A percentile compares a stretch with the other conserved stretches of the same genome.
These are phyloP conservation scores for Drepana falcataria DNA, from an alignment of 2,888 invertebrate species.

Conservation along the genomic window DNA sequence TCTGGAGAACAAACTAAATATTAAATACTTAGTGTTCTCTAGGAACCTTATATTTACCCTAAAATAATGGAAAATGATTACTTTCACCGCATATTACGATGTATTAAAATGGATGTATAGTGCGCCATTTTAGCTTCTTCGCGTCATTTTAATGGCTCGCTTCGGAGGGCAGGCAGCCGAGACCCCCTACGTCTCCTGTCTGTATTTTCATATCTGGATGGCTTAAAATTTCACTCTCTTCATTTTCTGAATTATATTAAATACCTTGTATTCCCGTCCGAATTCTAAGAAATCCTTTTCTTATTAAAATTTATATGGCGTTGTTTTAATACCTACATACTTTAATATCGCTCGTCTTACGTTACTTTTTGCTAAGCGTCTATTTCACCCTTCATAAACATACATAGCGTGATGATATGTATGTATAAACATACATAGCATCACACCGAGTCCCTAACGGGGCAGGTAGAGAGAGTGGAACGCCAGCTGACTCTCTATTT, in stretches of 20 bases:
- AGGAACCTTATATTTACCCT: no score
- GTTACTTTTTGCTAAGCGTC: not conserved
- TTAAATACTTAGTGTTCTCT: no score
- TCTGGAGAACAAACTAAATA: no score
- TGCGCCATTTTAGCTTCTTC: no score
- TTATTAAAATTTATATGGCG: conserved; percentile 16
- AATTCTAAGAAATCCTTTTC: conserved; percentile 23
- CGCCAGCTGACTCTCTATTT: no score
- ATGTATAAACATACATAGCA: conserved; percentile 1
- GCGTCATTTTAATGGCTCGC: conserved; percentile 9
- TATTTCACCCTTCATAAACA: no score
- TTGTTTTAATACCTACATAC: conserved; percentile 14
- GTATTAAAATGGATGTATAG: no score
- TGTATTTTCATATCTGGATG: conserved; percentile 49
- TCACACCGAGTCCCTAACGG: no score
- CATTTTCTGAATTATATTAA: conserved; percentile 47
- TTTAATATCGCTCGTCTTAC: conserved; percentile 1
- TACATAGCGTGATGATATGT: no score
- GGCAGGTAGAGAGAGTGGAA: no score
- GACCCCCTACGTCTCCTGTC: conserved; percentile 17
- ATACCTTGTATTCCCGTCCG: conserved; percentile 20
- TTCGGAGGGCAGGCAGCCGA: conserved; percentile 20
- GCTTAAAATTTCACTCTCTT: conserved; percentile 52
- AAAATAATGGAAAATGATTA: no score
- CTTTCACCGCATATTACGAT: no score